Percentiles rank a stretch among this genome's conserved stretches.
Evolutionary conservation across 2,113 vertebrate genomes (phyloP).

Genomic region (Pedetes capensis): DNA sequence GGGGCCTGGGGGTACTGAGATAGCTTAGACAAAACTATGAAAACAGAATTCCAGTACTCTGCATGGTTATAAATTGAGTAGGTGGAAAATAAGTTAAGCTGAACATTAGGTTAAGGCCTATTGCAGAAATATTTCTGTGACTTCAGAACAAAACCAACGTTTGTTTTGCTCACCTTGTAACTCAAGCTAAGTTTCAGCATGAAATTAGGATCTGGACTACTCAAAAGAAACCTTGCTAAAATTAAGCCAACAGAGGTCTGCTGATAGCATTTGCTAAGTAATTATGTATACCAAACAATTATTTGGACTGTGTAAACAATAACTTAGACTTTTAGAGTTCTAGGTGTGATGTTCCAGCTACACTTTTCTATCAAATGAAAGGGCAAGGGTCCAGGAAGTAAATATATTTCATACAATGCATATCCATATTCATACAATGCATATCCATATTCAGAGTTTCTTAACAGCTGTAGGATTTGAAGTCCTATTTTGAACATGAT

Average conservation of each 20-base stretch:
- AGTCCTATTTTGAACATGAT: background rate
- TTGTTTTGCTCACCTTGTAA: conserved; percentile 45
- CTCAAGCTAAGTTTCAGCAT: conserved; percentile 50
- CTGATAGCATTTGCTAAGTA: conserved; percentile 54
- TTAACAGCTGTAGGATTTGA: background rate
- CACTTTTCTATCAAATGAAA: background rate
- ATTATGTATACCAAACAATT: conserved; percentile 71
- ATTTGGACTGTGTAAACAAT: conserved; percentile 62
- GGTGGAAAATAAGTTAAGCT: conserved; percentile 48
- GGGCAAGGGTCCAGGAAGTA: background rate
- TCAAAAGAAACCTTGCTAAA: conserved; percentile 71
- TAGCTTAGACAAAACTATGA: background rate
- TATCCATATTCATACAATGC: background rate
- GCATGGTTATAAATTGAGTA: background rate
- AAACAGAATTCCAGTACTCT: background rate
- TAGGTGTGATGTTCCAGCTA: background rate
- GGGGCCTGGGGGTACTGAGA: background rate
- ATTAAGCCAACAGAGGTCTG: conserved; percentile 72
- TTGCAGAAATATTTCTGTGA: conserved; percentile 55
- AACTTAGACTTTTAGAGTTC: conserved; percentile 56
- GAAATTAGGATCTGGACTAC: conserved; percentile 57
- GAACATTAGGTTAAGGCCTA: conserved; percentile 59
- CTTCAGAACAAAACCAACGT: background rate
- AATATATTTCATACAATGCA: background rate
- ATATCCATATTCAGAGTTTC: background rate